phyloP scores from a whole-genome alignment of 1,140 invertebrate genomes.

The Ceratosolen solmsi region DNA sequence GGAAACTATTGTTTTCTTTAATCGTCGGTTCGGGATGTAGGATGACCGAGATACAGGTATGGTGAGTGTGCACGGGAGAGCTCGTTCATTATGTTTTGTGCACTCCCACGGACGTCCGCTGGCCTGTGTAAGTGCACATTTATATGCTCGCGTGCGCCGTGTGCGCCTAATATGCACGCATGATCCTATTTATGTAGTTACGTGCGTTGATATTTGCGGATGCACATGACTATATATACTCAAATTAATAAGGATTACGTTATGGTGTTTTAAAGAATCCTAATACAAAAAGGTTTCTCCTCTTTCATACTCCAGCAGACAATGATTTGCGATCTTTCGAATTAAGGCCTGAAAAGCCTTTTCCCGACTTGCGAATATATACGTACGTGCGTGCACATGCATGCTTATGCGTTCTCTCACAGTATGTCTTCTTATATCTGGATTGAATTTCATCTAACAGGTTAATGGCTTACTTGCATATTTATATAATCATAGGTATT shows the following conservation, averaged over 20 bases:
- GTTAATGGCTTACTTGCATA: neutral
- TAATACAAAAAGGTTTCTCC: neutral
- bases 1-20: constrained; percentile 65
- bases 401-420: neutral
- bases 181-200: neutral
- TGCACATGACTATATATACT: neutral
- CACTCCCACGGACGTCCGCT: neutral
- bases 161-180: constrained; percentile 6
- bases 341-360: too few species aligned
- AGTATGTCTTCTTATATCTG: neutral
- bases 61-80: too few species aligned
- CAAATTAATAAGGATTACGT: neutral
- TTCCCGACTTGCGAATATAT: too few species aligned
- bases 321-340: neutral
- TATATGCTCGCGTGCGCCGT: neutral
- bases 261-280: neutral
- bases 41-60: too few species aligned
- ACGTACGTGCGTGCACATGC: neutral
- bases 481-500: too few species aligned
- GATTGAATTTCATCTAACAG: too few species aligned
- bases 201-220: neutral
- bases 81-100: constrained; percentile 1
- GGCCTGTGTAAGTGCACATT: neutral
- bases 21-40: constrained; percentile 55
- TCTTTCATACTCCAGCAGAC: neutral